Conservation (phyloP, 1,140 invertebrate species). For the Solen grandis region DNA sequence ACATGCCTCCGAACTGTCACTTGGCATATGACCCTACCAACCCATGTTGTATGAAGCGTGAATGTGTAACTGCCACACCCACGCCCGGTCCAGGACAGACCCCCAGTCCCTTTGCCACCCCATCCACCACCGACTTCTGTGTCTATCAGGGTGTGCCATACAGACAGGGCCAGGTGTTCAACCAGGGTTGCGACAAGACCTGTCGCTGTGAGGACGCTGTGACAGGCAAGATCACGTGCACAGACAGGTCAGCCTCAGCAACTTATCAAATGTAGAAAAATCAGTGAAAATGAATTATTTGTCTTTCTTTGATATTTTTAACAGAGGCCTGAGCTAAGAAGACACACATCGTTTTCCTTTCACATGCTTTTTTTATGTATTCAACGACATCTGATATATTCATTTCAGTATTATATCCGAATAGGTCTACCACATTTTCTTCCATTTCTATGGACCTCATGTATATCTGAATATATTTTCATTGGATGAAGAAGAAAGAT, state of each 20-base stretch:
- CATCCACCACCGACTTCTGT: slow-evolving; percentile 63
- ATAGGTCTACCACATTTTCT: too few species aligned
- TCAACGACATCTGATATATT: too few species aligned
- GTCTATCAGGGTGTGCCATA: slow-evolving; percentile 68
- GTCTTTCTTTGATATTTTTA: too few species aligned
- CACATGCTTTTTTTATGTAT: too few species aligned
- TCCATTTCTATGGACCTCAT: too few species aligned
- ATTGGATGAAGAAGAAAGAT: too few species aligned
- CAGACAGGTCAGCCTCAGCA: slow-evolving; percentile 70
- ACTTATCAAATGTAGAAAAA: too few species aligned
- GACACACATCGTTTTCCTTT: too few species aligned
- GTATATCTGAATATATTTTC: too few species aligned
- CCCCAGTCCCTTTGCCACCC: slow-evolving; percentile 31
- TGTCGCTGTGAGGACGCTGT: slow-evolving; percentile 72
- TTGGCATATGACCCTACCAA: slow-evolving; percentile 67
- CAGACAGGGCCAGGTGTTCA: slow-evolving; percentile 69
- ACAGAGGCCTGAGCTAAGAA: too few species aligned
- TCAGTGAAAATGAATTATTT: too few species aligned
- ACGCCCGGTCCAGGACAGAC: slow-evolving; percentile 45
- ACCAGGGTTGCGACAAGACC: slow-evolving; percentile 69
- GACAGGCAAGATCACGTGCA: slow-evolving; percentile 67
- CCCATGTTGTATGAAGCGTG: slow-evolving; percentile 69
- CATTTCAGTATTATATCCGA: too few species aligned
- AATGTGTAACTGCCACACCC: slow-evolving; percentile 56
- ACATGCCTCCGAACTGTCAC: slow-evolving; percentile 62